A percentile compares a stretch with the other conserved stretches of the same genome.
Conservation (phyloP, 2,113 vertebrate species). For the Oophaga pumilio region DNA sequence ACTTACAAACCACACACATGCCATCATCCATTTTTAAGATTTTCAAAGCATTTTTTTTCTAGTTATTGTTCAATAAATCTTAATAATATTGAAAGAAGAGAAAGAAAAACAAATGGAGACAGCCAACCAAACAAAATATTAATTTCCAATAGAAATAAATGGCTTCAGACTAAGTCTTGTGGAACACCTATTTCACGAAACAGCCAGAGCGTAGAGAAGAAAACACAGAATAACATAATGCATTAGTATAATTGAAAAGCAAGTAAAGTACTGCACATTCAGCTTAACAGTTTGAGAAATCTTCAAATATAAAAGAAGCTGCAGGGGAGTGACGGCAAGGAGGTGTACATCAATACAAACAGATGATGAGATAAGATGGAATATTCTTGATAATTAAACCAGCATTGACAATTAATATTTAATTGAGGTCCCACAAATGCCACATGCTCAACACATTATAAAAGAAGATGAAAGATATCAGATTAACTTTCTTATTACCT, state of each 20-base stretch:
- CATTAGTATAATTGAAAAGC: constrained; percentile 55
- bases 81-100: constrained; percentile 37
- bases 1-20: not conserved
- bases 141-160: constrained; percentile 54
- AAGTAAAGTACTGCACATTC: constrained; percentile 22
- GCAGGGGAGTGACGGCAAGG: constrained; percentile 15
- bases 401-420: constrained; percentile 33
- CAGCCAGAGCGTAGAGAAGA: constrained; percentile 40
- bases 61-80: constrained; percentile 46
- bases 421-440: constrained; percentile 36
- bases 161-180: constrained; percentile 45
- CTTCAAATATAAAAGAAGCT: constrained; percentile 25
- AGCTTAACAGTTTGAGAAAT: constrained; percentile 42
- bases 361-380: constrained; percentile 10
- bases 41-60: constrained; percentile 9
- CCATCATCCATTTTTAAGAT: not conserved
- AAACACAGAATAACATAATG: constrained; percentile 52
- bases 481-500: constrained; percentile 16
- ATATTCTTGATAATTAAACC: constrained; percentile 50
- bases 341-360: constrained; percentile 22
- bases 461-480: constrained; percentile 21
- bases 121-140: constrained; percentile 53
- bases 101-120: constrained; percentile 52
- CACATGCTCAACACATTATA: constrained; percentile 16
- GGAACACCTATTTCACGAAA: constrained; percentile 54